A percentile compares a stretch with the other conserved stretches of the same genome.
phyloP scores from a whole-genome alignment of 2,797 vertebrate species.

The Setipinna tenuifilis region DNA sequence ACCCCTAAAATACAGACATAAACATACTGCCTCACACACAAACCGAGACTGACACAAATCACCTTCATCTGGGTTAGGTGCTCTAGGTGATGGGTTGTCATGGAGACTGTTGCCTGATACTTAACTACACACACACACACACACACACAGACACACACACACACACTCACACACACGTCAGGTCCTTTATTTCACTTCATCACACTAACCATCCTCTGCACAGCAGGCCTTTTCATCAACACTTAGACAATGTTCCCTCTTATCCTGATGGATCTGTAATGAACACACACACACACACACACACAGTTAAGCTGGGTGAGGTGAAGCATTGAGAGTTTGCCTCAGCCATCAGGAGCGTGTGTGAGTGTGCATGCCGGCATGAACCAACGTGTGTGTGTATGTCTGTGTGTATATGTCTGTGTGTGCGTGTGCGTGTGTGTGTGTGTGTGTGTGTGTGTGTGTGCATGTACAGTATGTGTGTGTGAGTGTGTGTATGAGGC shows the following conservation, averaged over 20 bases:
- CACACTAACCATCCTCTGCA: background rate
- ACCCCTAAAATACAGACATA: background rate
- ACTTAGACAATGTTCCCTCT: conserved; percentile 43
- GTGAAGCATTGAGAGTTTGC: no score
- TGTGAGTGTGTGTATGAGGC: background rate
- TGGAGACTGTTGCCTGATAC: no score
- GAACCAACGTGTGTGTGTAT: no score
- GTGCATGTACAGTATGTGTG: background rate
- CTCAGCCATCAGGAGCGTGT: background rate
- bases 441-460: conserved; percentile 8
- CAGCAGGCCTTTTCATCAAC: background rate
- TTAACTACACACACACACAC: no score
- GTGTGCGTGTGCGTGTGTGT: background rate
- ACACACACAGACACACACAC: no score
- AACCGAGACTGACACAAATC: no score
- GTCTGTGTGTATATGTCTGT: no score
- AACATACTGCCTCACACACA: background rate
- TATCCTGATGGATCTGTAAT: background rate
- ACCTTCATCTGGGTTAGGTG: no score
- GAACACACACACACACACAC: no score
- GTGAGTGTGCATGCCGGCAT: background rate
- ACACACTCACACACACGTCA: background rate
- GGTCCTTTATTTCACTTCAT: background rate
- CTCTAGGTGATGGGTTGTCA: no score
- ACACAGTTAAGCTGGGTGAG: no score